Evolutionary conservation across 2,113 vertebrate species (phyloP).

Genomic region (Physeter macrocephalus): DNA sequence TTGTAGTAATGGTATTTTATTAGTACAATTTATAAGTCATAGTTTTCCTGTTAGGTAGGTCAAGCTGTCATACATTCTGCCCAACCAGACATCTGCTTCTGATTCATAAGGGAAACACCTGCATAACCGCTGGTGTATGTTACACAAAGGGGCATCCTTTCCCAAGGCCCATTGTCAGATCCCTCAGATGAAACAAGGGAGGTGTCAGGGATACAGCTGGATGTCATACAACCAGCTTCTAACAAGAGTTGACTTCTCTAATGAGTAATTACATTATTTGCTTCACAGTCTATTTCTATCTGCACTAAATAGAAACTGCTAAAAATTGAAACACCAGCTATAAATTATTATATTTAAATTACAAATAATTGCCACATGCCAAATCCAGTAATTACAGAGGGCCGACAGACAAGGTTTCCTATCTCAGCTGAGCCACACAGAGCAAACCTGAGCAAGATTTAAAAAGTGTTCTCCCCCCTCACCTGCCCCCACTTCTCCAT

Average conservation of each 20-base stretch:
- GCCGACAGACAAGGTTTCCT: neutral
- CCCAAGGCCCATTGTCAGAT: slow-evolving; percentile 33
- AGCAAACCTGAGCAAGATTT: neutral
- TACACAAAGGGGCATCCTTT: slow-evolving; percentile 54
- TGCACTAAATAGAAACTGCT: neutral
- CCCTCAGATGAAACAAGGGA: slow-evolving; percentile 9
- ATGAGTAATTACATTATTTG: slow-evolving; percentile 16
- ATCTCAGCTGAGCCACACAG: neutral
- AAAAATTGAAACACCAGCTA: neutral
- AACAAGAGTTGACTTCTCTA: neutral
- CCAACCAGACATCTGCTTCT: slow-evolving; percentile 50
- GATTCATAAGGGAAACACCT: slow-evolving; percentile 62
- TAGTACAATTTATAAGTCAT: slow-evolving; percentile 1
- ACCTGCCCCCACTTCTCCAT: neutral
- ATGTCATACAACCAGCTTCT: neutral
- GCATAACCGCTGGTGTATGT: neutral
- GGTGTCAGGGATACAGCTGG: slow-evolving; percentile 32
- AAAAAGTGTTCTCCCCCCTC: neutral
- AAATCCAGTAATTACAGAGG: neutral
- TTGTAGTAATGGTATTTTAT: slow-evolving; percentile 35
- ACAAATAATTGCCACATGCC: neutral
- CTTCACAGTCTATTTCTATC: neutral
- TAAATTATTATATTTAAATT: slow-evolving; percentile 25
- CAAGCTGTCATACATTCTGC: slow-evolving; percentile 26
- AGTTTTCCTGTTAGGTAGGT: slow-evolving; percentile 17